Evolutionary conservation across 2,888 invertebrate species (phyloP).

Genomic region (Lasiommata megera): DNA sequence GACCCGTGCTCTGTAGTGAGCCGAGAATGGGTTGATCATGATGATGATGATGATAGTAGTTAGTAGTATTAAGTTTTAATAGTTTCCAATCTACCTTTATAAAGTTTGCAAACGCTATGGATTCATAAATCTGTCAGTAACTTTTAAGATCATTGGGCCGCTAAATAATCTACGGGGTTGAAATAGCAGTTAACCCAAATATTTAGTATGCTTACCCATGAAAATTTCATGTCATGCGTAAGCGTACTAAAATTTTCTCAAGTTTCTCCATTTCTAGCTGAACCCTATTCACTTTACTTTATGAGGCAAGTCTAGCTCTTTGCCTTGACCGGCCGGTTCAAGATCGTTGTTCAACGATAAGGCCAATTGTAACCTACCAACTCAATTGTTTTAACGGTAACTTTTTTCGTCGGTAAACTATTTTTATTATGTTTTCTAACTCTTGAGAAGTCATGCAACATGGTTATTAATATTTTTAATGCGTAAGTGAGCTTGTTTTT

Average conservation of each 20-base stretch:
- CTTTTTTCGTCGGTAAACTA: neutral
- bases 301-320: neutral
- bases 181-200: neutral
- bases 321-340: neutral
- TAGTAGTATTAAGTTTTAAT: too few species aligned
- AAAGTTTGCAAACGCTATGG: too few species aligned
- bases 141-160: too few species aligned
- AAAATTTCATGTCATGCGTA: neutral
- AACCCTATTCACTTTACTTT: constrained; percentile 5
- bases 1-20: too few species aligned
- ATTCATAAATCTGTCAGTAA: too few species aligned
- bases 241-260: neutral
- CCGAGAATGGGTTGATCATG: too few species aligned
- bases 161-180: neutral
- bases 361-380: neutral
- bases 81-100: too few species aligned
- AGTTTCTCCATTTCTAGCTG: neutral
- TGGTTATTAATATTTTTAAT: too few species aligned
- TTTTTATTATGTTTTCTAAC: neutral
- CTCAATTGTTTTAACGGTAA: neutral
- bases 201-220: too few species aligned
- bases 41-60: too few species aligned
- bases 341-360: neutral
- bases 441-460: neutral
- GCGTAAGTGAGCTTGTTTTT: too few species aligned